Evolutionary conservation across 2,888 invertebrate species (phyloP), one percentile per base, ranked within the genome.

Genomic region (Theretra japonica): DNA sequence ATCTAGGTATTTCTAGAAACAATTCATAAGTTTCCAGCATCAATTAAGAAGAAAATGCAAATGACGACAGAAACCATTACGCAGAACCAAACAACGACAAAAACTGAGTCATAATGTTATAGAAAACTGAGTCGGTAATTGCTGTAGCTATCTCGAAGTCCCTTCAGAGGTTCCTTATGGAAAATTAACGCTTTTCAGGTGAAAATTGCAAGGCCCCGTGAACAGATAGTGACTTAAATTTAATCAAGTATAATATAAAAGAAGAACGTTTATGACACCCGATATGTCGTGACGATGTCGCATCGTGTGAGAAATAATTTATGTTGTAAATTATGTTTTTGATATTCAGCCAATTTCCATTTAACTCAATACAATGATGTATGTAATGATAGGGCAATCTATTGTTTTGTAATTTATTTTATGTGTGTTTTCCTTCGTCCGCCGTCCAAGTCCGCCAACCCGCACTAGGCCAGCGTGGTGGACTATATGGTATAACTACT

Each of bases 171-270:
- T 85, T 84, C 84, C 84, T 88, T 85, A 86, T 84, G 85, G 85
- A 87, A 90, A 89, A 89, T 90, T 88, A 89, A 85, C 79, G 85
- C 86, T 83, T 88, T 89, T 88, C 87, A 90, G 81, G 83, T 85
- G 83, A 80, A 87, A 87, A 88, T 88, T 86, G 84, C 85, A 85
- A 79, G 80, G 79, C 79, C 75, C 77, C 77, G 68, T 79, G 75
- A 73, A 79, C 76, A 82, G 80, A 83, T 82, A 83, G 83, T 81
- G 82, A 86, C 83, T 83, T 79, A 80, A 84, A 88, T 85, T 84
- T 85, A 84, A 88, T 87, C 82, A 82, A 77, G 78, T 78, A 78
- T 83, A 80, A 82, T 82, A 72, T 78, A 72, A 80, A 77, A 79
- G 72, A 21, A 8, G 56, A 58, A 19, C n/a, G 17, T 76, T 76